Evolutionary conservation across 1,140 invertebrate species (phyloP), one percentile per base, ranked within the genome.

Genomic region (Thereuonema tuberculata): DNA sequence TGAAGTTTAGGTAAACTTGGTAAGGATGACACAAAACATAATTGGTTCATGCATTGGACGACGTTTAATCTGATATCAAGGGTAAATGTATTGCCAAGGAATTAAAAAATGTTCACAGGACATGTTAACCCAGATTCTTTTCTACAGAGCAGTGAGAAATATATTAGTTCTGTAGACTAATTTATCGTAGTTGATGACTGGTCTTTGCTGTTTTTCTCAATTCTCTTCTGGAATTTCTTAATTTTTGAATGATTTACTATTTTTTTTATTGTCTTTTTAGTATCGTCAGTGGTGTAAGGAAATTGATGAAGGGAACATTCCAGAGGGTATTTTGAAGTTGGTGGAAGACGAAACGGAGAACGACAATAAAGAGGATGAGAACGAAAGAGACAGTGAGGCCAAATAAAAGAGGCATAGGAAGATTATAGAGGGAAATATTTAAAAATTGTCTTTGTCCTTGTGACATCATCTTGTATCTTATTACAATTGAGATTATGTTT

Each of bases 241-340:
- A 9, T 37, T 9, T 37, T 37, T 12, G 9, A 12, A 12, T 50
- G 9, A 12, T 50, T 50, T 50, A 5, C 21, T 20, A 14, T 24
- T 50, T 50, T 5, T 12, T 50, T 12, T 20, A 12, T 50, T 5
- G 3, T 14, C 23, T 20, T 20, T 50, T 54, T 76, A 90, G 86
- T 89, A 85, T 74, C 84, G 83, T 68, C 78, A 81, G 70, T 90
- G 86, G 85, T 83, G 81, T 56, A 77, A 80, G 64, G 86, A 89
- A 63, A 69, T 92, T 56, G 87, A 87, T 66, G 84, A 86, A 68
- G 87, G 86, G 31, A 77, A 76, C 61, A 75, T 86, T 62, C 85
- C 87, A 15, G 87, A 89, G 63, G 85, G 83, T 31, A 75, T 89
- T 55, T 80, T 88, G 63, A 76, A 80, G 31, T 74, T 89, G 64